phyloP scores from a whole-genome alignment of 1,140 invertebrate genomes.

The Neotoxoptera formosana region DNA sequence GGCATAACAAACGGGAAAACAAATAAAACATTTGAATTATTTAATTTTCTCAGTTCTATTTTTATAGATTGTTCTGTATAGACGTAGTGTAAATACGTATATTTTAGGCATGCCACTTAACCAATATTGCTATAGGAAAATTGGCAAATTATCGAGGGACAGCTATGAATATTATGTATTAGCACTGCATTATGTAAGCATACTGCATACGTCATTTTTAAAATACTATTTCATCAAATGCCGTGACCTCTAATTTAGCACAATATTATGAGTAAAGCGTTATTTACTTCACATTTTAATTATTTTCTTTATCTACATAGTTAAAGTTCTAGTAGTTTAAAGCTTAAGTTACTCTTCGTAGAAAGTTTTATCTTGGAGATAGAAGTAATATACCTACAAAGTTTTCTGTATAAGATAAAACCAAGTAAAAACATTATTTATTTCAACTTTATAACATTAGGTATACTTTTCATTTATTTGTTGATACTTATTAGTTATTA shows the following conservation, averaged over 20 bases:
- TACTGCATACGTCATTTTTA: not conserved
- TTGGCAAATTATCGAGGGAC: constrained; percentile 22
- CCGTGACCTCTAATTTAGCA: not conserved
- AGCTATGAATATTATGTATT: constrained; percentile 23
- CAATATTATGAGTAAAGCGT: not conserved
- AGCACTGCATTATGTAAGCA: not conserved
- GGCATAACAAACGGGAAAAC: not conserved
- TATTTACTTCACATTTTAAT: not conserved
- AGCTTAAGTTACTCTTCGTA: not conserved
- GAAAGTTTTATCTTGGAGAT: not conserved
- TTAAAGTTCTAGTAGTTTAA: not conserved
- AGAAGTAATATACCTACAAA: not conserved
- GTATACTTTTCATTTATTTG: too few relatives aligned
- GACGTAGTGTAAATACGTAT: not conserved
- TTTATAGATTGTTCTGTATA: not conserved
- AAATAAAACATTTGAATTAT: not conserved
- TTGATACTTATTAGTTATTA: not conserved
- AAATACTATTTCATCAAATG: constrained; percentile 24
- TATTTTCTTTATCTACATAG: not conserved
- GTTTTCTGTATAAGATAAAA: not conserved
- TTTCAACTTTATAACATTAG: not conserved
- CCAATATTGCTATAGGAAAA: not conserved
- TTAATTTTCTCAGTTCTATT: not conserved
- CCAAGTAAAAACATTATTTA: not conserved
- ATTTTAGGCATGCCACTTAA: not conserved